phyloP scores from a whole-genome alignment of 2,888 invertebrate species.

The Netelia melanura region DNA sequence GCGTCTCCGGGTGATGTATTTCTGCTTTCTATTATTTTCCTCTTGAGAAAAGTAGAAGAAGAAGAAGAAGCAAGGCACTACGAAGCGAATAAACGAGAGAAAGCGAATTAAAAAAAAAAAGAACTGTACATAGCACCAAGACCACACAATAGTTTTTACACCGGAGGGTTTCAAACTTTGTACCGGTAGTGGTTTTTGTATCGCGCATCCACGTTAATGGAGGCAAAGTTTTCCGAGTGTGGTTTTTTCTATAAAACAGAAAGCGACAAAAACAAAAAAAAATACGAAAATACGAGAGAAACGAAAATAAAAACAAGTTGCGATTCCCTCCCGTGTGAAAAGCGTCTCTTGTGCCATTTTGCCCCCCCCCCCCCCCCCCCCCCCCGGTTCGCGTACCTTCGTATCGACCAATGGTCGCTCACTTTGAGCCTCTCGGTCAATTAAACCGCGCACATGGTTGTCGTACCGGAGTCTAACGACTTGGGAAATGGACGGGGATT shows the following conservation, averaged over 20 bases:
- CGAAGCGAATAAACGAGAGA: background rate
- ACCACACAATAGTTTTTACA: constrained; percentile 7
- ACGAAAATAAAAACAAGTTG: constrained; percentile 37
- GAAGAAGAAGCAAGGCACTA: constrained; percentile 17
- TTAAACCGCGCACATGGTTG: constrained; percentile 48
- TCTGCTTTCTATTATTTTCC: background rate
- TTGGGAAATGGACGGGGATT: background rate
- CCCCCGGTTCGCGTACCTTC: background rate
- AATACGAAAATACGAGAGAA: too few species aligned
- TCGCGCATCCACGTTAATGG: constrained; percentile 7
- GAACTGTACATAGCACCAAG: constrained; percentile 1
- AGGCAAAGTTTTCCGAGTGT: constrained; percentile 45
- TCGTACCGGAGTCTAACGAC: background rate
- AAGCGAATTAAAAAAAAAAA: background rate
- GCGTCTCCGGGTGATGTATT: background rate
- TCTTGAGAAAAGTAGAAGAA: background rate
- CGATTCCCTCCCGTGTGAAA: constrained; percentile 44
- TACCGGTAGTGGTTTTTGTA: constrained; percentile 18
- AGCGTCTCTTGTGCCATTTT: constrained; percentile 4
- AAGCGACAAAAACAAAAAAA: too few species aligned
- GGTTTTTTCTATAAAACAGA: constrained; percentile 14
- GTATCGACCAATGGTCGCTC: constrained; percentile 31
- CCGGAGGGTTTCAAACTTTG: constrained; percentile 32
- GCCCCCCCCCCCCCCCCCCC: background rate
- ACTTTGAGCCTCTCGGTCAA: constrained; percentile 53